Conservation (phyloP, 2,797 vertebrate species). For the Pitangus sulphuratus region DNA sequence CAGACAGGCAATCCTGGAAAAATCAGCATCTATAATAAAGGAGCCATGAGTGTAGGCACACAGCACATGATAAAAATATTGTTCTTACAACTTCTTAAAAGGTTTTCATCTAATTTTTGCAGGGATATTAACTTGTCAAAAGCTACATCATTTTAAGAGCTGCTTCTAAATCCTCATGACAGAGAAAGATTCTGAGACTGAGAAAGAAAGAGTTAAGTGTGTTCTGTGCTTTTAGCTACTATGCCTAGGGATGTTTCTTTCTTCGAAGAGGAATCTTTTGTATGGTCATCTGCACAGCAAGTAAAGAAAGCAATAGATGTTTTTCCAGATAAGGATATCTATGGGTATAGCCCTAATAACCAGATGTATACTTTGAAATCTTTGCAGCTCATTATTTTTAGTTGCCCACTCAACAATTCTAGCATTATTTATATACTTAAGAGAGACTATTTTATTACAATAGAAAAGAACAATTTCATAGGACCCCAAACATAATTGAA, state of each 20-base stretch:
- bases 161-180: neutral
- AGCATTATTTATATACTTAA: neutral
- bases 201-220: neutral
- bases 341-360: neutral
- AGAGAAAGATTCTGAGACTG: neutral
- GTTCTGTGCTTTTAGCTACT: neutral
- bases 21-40: neutral
- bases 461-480: neutral
- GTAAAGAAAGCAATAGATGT: neutral
- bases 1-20: neutral
- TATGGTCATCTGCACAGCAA: conserved; percentile 19
- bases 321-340: neutral
- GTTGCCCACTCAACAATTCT: neutral
- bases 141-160: neutral
- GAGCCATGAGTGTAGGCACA: neutral
- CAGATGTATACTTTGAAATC: conserved; percentile 12
- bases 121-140: neutral
- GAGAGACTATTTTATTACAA: neutral
- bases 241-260: neutral
- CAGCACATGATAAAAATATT: neutral
- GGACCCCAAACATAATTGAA: neutral
- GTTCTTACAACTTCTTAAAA: neutral
- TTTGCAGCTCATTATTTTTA: conserved; percentile 20
- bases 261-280: conserved; percentile 5
- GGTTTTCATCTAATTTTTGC: neutral